phyloP scores from a whole-genome alignment of 2,113 vertebrate genomes.

The Mixornis gularis region DNA sequence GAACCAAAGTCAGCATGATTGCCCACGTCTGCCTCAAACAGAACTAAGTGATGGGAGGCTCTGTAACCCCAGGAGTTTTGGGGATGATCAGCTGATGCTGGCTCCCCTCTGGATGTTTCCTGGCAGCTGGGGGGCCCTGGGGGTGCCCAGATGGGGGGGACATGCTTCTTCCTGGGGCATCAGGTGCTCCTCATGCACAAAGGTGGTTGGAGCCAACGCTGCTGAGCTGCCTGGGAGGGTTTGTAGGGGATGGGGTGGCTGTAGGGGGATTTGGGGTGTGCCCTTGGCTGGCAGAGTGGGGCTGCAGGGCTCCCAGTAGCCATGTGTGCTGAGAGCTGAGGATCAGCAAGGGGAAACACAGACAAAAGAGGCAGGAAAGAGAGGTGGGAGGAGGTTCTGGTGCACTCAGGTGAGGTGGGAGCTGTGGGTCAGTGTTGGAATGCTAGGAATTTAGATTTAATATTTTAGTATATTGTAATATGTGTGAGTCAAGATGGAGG shows the following conservation, averaged over 20 bases:
- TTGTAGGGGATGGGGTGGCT: fast-evolving
- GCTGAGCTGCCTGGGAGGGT: background rate
- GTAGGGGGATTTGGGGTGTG: fast-evolving
- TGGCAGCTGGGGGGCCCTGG: background rate
- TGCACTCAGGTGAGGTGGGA: background rate
- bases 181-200: background rate
- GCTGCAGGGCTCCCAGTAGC: fast-evolving
- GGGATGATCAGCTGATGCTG: background rate
- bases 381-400: background rate
- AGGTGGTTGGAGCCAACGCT: fast-evolving
- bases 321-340: fast-evolving
- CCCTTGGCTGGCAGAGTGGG: fast-evolving
- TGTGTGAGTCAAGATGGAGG: no score
- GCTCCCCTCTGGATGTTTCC: background rate
- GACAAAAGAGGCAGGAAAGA: fast-evolving
- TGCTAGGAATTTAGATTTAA: no score
- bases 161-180: fast-evolving
- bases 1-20: background rate
- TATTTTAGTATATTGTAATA: no score
- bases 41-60: background rate
- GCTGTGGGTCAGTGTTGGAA: background rate
- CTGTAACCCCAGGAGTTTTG: background rate
- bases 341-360: fast-evolving
- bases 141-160: background rate
- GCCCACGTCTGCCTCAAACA: background rate